Evolutionary conservation across 2,113 vertebrate genomes (phyloP).

Genomic region (Poeciliopsis retropinna): DNA sequence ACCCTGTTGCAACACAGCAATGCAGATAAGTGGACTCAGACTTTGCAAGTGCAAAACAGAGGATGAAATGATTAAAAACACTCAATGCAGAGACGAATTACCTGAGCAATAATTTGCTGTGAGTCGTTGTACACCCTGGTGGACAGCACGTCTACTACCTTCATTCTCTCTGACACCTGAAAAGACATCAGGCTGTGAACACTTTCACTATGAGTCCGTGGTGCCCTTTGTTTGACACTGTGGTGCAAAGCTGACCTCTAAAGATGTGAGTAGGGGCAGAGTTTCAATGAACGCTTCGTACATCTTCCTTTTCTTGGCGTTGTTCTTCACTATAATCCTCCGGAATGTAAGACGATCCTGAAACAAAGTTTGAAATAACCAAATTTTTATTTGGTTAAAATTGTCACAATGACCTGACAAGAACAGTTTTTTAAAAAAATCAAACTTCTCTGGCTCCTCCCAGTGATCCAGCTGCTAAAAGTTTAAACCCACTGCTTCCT

Average conservation of each 20-base stretch:
- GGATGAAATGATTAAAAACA: background rate
- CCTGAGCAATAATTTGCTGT: conserved; percentile 99
- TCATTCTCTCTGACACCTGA: conserved; percentile 95
- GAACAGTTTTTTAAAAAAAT: no score
- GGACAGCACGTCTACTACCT: conserved; percentile 96
- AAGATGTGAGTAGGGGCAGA: conserved; percentile 94
- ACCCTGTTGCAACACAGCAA: conserved; percentile 80
- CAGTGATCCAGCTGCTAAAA: no score
- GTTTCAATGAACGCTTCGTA: conserved; percentile 98
- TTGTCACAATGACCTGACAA: no score
- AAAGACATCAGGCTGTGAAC: conserved; percentile 29
- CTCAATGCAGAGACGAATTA: conserved; percentile 60
- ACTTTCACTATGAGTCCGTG: background rate
- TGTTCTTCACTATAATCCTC: conserved; percentile 99
- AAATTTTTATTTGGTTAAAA: background rate
- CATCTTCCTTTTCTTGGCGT: conserved; percentile 96
- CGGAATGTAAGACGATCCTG: conserved; percentile 83
- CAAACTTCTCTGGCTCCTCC: no score
- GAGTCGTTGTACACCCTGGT: conserved; percentile 90
- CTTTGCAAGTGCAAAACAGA: background rate
- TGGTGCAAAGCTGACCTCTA: conserved; percentile 83
- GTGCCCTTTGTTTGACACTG: background rate
- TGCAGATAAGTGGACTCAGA: background rate
- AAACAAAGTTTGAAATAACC: conserved; percentile 21
- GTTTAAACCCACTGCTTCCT: no score